Conservation (phyloP, 2,888 invertebrate species). For the Drosophila villosipedis region DNA sequence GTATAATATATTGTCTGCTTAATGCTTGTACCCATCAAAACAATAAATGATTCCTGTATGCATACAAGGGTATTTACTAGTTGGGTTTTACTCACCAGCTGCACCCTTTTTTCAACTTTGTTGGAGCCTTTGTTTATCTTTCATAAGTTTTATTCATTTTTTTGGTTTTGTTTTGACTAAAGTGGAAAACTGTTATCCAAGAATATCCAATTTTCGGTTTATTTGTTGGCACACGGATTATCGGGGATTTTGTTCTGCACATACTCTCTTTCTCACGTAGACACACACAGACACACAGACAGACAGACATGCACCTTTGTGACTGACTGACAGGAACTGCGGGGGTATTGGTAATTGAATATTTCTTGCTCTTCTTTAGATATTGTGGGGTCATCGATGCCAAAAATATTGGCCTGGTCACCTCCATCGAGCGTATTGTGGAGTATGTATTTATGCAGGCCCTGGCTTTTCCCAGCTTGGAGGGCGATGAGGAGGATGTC, state of each 20-base stretch:
- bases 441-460: slow-evolving; percentile 96
- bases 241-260: slow-evolving; percentile 25
- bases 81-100: neutral
- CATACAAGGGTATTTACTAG: neutral
- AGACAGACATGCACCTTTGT: neutral
- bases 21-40: neutral
- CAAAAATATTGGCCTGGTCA: slow-evolving; percentile 91
- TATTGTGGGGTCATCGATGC: slow-evolving; percentile 94
- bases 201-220: slow-evolving; percentile 39
- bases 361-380: slow-evolving; percentile 77
- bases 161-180: slow-evolving; percentile 2
- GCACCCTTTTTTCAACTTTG: neutral
- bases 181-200: slow-evolving; percentile 41
- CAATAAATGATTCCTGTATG: neutral
- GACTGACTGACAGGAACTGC: slow-evolving; percentile 1
- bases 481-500: slow-evolving; percentile 92
- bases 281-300: neutral
- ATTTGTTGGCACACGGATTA: slow-evolving; percentile 47
- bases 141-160: slow-evolving; percentile 33
- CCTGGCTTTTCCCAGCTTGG: slow-evolving; percentile 91
- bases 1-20: too few relatives aligned
- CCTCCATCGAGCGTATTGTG: slow-evolving; percentile 94
- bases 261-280: neutral
- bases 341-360: slow-evolving; percentile 54
- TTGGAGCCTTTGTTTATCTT: slow-evolving; percentile 45